These are phyloP conservation scores for Mylabris phalerata DNA, from an alignment of 1,140 invertebrate genomes.

Conservation along the genomic window DNA sequence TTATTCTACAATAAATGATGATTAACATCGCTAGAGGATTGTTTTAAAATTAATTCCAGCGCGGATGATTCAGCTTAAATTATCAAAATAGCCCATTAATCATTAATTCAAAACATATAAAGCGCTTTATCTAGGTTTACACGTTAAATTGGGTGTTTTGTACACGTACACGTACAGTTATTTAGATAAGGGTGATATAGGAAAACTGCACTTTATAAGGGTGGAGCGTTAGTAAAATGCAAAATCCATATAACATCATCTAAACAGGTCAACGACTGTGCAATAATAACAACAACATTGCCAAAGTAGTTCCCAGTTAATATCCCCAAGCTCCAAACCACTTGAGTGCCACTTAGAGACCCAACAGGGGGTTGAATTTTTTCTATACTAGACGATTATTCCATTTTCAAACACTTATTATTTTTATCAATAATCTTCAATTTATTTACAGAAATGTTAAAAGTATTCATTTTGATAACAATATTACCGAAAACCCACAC, in stretches of 20 bases:
- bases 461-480: no score
- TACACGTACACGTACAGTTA: background rate
- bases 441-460: no score
- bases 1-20: no score
- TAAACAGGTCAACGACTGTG: slow-evolving; percentile 12
- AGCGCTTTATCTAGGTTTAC: background rate
- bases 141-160: background rate
- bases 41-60: no score
- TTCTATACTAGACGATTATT: background rate
- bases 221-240: background rate
- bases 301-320: background rate
- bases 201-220: background rate
- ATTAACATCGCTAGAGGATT: no score
- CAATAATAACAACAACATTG: slow-evolving; percentile 3
- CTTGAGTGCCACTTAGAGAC: slow-evolving; percentile 7
- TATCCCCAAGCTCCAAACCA: background rate
- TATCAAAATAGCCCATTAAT: background rate
- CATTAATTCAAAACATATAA: background rate
- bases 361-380: background rate
- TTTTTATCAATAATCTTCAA: background rate
- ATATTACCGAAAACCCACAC: slow-evolving; percentile 6
- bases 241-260: background rate
- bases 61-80: no score
- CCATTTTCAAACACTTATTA: background rate
- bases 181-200: background rate